phyloP scores from a whole-genome alignment of 2,888 invertebrate species.

The Himalopsyche tibetana region DNA sequence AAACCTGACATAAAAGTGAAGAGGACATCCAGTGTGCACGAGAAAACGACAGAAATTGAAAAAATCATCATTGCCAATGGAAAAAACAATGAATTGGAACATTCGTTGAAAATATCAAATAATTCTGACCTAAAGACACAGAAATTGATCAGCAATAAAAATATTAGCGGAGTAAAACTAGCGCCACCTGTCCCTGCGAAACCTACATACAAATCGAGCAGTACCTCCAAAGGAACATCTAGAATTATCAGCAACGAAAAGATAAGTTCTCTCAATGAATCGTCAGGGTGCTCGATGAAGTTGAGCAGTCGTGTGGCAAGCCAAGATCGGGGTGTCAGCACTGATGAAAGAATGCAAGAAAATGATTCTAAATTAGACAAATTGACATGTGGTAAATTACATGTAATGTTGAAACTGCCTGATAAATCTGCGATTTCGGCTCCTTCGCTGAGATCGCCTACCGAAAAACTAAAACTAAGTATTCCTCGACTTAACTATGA shows the following conservation, averaged over 20 bases:
- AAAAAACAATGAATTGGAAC: conserved; percentile 32
- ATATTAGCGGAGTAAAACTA: not conserved
- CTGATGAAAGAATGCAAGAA: not conserved
- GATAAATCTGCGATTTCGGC: conserved; percentile 44
- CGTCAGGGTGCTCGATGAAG: not conserved
- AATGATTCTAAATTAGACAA: not conserved
- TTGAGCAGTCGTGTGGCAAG: not conserved
- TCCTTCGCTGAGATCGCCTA: conserved; percentile 47
- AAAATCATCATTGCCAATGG: conserved; percentile 31
- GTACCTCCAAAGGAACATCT: not conserved
- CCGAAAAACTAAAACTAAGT: conserved; percentile 54
- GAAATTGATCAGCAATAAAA: not conserved
- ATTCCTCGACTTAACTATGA: conserved; percentile 61
- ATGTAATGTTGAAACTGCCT: conserved; percentile 48
- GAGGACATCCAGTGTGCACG: conserved; percentile 31
- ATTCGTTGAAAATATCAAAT: not conserved
- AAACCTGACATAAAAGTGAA: conserved; percentile 20
- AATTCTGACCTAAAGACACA: not conserved
- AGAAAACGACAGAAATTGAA: conserved; percentile 4
- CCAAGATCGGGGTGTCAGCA: not conserved
- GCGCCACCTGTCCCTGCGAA: conserved; percentile 81
- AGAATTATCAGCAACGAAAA: not conserved
- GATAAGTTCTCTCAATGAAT: not conserved
- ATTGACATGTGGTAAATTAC: conserved; percentile 50
- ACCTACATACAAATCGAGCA: conserved; percentile 24